These are phyloP conservation scores for Beroe ovata DNA, from an alignment of 37 sponge, comb jelly and placozoan genomes.

Conservation along the genomic window DNA sequence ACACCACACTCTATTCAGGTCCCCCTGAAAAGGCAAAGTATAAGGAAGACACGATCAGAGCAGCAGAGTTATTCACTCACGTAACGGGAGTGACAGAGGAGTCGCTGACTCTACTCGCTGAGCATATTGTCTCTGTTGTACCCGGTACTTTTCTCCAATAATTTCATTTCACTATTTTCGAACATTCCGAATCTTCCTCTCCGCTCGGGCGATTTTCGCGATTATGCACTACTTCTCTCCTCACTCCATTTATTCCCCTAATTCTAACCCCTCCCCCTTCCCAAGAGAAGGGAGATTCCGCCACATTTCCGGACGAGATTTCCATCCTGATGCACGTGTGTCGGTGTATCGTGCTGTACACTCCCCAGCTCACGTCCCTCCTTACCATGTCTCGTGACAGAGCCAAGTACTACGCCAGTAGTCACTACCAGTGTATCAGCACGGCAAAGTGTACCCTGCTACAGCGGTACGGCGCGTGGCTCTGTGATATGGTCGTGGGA, in stretches of 20 bases:
- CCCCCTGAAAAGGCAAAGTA: constrained; percentile 10
- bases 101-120: neutral
- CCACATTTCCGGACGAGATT: too few relatives aligned
- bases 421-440: neutral
- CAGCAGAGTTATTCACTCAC: constrained; percentile 21
- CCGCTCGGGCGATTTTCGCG: too few relatives aligned
- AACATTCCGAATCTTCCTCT: too few relatives aligned
- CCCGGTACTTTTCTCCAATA: too few relatives aligned
- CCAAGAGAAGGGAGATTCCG: too few relatives aligned
- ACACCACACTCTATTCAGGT: too few relatives aligned
- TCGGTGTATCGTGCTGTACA: neutral
- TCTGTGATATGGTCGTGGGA: neutral
- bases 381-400: constrained; percentile 8
- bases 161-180: too few relatives aligned
- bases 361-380: neutral
- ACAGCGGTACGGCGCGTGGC: neutral
- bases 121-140: neutral
- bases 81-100: neutral
- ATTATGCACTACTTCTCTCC: too few relatives aligned
- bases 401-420: constrained; percentile 19
- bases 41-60: constrained; percentile 49
- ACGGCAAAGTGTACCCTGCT: neutral
- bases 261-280: too few relatives aligned
- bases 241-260: too few relatives aligned
- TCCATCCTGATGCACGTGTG: constrained; percentile 15